A percentile compares a stretch with the other conserved stretches of the same genome.
Conservation (phyloP, 2,113 vertebrate genomes). For the Cynoglossus semilaevis region DNA sequence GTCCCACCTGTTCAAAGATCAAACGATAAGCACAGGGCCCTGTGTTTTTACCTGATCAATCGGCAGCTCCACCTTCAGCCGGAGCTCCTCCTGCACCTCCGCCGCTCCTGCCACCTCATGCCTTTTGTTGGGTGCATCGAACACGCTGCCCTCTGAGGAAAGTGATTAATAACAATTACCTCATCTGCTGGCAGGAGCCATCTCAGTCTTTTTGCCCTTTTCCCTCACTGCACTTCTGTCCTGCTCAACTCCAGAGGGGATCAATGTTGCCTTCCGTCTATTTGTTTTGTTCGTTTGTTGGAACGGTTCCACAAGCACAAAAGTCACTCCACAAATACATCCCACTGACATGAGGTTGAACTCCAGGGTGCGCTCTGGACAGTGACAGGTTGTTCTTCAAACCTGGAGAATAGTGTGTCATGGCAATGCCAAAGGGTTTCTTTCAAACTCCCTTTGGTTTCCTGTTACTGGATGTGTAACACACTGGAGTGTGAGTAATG, state of each 20-base stretch:
- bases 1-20: slow-evolving; percentile 11
- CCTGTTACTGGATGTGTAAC: slow-evolving; percentile 22
- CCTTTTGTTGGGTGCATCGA: slow-evolving; percentile 68
- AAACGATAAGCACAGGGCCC: not conserved
- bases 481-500: slow-evolving; percentile 44
- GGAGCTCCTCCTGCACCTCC: slow-evolving; percentile 64
- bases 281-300: slow-evolving; percentile 72
- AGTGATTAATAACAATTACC: slow-evolving; percentile 78
- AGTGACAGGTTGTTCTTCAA: slow-evolving; percentile 49
- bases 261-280: slow-evolving; percentile 70
- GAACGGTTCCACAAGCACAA: slow-evolving; percentile 50
- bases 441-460: slow-evolving; percentile 37
- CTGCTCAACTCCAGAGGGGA: slow-evolving; percentile 62
- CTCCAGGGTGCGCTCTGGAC: slow-evolving; percentile 42
- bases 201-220: slow-evolving; percentile 44
- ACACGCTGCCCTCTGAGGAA: slow-evolving; percentile 72
- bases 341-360: slow-evolving; percentile 43
- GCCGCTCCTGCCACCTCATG: slow-evolving; percentile 60
- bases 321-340: too few species aligned
- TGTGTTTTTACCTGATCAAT: slow-evolving; percentile 66
- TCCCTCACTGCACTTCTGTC: slow-evolving; percentile 33
- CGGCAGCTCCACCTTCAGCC: slow-evolving; percentile 66
- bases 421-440: slow-evolving; percentile 23
- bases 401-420: slow-evolving; percentile 17
- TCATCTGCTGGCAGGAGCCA: slow-evolving; percentile 55